Evolutionary conservation across 2,888 invertebrate species (phyloP).

Genomic region (Synanthedon andrenaeformis): DNA sequence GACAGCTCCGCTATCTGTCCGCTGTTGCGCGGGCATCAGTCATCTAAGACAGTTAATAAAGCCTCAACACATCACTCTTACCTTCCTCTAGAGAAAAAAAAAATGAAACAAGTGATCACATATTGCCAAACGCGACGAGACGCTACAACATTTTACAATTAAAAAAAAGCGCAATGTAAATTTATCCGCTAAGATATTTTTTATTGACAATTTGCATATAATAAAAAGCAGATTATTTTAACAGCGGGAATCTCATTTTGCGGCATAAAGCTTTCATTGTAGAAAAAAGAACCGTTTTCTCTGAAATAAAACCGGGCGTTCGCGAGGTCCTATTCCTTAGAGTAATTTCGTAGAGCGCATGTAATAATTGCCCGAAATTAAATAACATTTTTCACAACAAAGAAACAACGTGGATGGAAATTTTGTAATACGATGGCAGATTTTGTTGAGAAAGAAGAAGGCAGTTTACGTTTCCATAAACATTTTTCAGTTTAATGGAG

Average conservation of each 20-base stretch:
- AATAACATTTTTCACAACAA: constrained; percentile 66
- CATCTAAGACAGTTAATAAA: constrained; percentile 60
- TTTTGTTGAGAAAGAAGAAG: constrained; percentile 35
- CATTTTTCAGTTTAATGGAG: constrained; percentile 48
- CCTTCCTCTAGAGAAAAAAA: constrained; percentile 16
- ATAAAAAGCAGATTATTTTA: constrained; percentile 44
- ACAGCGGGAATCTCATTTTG: constrained; percentile 52
- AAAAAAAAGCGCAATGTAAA: too few relatives aligned
- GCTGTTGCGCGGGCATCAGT: constrained; percentile 47
- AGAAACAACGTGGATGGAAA: constrained; percentile 53
- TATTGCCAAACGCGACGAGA: constrained; percentile 11
- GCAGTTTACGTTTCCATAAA: constrained; percentile 45
- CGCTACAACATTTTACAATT: too few relatives aligned
- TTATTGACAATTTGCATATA: constrained; percentile 32
- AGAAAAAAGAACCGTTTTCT: constrained; percentile 39
- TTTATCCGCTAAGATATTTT: constrained; percentile 5
- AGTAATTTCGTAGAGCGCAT: constrained; percentile 66
- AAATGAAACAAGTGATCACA: constrained; percentile 13
- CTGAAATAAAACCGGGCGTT: constrained; percentile 48
- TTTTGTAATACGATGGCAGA: constrained; percentile 42
- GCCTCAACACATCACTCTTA: constrained; percentile 29
- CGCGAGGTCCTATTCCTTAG: constrained; percentile 55
- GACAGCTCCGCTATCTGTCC: constrained; percentile 20
- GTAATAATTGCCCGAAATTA: constrained; percentile 67
- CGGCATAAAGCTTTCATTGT: constrained; percentile 51